Evolutionary conservation across 2,113 vertebrate species (phyloP), one percentile per base, ranked within the genome.

Genomic region (Rutilus rutilus): DNA sequence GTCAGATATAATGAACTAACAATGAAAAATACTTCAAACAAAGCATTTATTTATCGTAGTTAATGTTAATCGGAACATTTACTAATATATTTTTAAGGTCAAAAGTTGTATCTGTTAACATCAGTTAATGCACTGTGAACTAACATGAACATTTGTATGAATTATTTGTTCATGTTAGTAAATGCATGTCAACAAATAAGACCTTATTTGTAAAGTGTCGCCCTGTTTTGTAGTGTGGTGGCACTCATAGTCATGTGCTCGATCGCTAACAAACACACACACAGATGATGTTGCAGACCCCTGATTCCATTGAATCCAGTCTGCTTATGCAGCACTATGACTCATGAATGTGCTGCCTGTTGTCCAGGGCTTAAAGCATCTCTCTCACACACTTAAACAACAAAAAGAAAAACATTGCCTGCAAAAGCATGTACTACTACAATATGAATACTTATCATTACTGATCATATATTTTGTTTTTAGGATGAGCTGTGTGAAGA

Each of bases 401-500:
- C 52, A 59, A 64, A 10, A 5, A n/a, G 25, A n/a, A 19, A 71
- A 21, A 42, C 42, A 50, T 19, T 82, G 8, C 57, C 21, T 77
- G 57, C 27, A 60, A 62, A 65, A 77, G 21, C 21, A 42, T 12
- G 4, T n/a, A 23, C 45, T 17, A 45, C 12, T 17, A 45, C 6
- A 47, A 14, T 25, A 50, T 47, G 6, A 47, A 6, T 23, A 47
- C 23, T 76, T 27, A 15, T 77, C 17, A 59, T 73, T 50, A 57
- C 57, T 45, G 23, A 47, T 27, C 50, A 30, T 59, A 6, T 84
- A 50, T 85, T 59, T 19, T 79, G 27, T 71, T 1, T 76, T 67
- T 84, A 95, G 95, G 88, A 87, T 74, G 92, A 95, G 75, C 88
- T 94, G 62, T 90, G 90, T 52, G 92, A 95, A 36, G 91, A 91